Base-by-base conservation (phyloP, 2,797 vertebrate species). In the Pelochelys cantorii region DNA sequence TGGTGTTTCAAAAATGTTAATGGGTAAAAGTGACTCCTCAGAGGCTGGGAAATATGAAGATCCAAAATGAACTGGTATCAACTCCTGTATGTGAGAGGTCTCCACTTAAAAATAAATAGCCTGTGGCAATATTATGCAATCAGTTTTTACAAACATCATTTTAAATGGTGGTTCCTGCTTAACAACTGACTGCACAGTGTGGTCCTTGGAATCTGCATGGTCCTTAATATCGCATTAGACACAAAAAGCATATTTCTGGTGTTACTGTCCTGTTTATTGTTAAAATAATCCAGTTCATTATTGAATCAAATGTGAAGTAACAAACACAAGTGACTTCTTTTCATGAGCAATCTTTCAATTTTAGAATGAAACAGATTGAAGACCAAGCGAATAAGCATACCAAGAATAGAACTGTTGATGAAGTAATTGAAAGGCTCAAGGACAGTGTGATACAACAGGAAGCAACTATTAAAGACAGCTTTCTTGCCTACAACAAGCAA, bases 371-470 rank as follows among this genome's bases (percentile, higher is more conserved):
- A 81, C 87, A 93, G 85, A 57, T 56, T 34, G 93, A 92, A 86
- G 87, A 89, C 48, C 77, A 89, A 75, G 65, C 79, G 75, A 84
- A 77, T 15, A 48, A 89, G 54, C 7, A 37, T 0, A 1, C 92
- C 81, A 87, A 85, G 89, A 95, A 80, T 10, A 95, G 90, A 93
- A 84, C 93, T 55, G 89, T 92, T 91, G 97, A 97, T 10, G 95
- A 97, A 82, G 95, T 96, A 53, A 94, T 97, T 14, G 93, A 94
- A 79, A 97, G 91, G 37, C 94, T 98, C 75, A 97, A 92, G 75
- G 83, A 93, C 74, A 90, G 78, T 10, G 81, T 97, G 18, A 88
- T 86, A 83, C 55, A 90, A 81, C 88, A 93, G 57, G 94, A 94
- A 91, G 79, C 92, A 0, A 37, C 84, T 17, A 84, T 97, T 86